These are phyloP conservation scores for Hetaerina americana DNA, from an alignment of 1,140 invertebrate species.

Conservation along the genomic window DNA sequence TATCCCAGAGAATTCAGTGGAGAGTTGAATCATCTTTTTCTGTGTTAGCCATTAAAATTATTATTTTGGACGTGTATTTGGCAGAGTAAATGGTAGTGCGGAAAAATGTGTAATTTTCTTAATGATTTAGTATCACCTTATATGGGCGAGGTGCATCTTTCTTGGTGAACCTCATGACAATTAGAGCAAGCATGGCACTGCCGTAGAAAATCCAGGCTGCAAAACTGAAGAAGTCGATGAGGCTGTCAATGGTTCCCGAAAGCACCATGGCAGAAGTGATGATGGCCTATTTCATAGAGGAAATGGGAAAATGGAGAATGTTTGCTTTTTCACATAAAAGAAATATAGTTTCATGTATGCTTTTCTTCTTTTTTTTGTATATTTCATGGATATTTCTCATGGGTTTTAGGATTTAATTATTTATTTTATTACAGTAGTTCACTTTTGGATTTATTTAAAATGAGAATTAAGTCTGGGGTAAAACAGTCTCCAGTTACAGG, in stretches of 20 bases:
- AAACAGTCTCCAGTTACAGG: too few species aligned
- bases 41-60: too few species aligned
- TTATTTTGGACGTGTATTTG: too few species aligned
- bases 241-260: constrained; percentile 73
- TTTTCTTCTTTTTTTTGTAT: background rate
- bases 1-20: too few species aligned
- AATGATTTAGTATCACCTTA: constrained; percentile 41
- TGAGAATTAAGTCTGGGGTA: too few species aligned
- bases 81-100: too few species aligned
- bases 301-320: constrained; percentile 13
- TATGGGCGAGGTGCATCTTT: constrained; percentile 77
- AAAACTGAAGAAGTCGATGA: constrained; percentile 93
- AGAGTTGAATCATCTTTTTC: too few species aligned
- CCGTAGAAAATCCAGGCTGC: constrained; percentile 93
- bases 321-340: too few species aligned
- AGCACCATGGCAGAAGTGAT: constrained; percentile 54
- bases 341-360: background rate
- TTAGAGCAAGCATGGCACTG: constrained; percentile 71
- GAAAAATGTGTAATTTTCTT: too few species aligned
- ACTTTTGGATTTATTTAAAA: too few species aligned
- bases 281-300: constrained; percentile 27
- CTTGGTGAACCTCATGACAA: constrained; percentile 77
- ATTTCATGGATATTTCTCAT: background rate
- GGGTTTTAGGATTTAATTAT: too few species aligned
- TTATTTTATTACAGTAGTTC: too few species aligned